Percentiles rank a stretch among this genome's conserved stretches.
Evolutionary conservation across 2,797 vertebrate genomes (phyloP).

Genomic region (Coendou prehensilis): DNA sequence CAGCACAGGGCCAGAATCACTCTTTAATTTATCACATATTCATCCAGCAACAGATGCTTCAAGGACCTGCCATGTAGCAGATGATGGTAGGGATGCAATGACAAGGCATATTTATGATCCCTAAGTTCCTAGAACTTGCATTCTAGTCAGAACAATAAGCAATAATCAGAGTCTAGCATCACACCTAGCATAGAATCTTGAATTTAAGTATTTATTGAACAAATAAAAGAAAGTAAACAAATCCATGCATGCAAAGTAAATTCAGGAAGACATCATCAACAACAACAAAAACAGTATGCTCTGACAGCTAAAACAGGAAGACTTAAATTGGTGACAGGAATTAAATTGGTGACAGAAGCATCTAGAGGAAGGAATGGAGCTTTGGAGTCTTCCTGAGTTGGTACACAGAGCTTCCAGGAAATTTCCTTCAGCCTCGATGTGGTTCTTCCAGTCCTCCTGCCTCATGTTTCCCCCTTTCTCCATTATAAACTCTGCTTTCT

Average conservation of each 20-base stretch:
- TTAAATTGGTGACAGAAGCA: background rate
- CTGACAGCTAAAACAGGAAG: background rate
- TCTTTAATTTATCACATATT: background rate
- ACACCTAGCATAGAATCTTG: background rate
- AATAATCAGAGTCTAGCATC: background rate
- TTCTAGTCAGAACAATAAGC: background rate
- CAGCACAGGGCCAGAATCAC: background rate
- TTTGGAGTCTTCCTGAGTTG: background rate
- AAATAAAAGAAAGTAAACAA: background rate
- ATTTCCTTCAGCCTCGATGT: background rate
- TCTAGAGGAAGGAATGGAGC: background rate
- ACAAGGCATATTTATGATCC: background rate
- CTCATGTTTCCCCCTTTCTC: background rate
- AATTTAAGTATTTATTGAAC: background rate
- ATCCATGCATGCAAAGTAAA: background rate
- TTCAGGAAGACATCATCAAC: background rate
- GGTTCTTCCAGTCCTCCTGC: background rate
- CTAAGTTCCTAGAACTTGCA: background rate
- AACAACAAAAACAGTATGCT: background rate
- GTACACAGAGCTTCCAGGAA: background rate
- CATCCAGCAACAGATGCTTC: background rate
- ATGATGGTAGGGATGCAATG: background rate
- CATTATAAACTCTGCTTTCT: background rate
- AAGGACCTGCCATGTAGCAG: accelerated
- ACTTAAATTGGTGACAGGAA: background rate